Conservation (phyloP, 1,140 invertebrate genomes). For the Heliconius himera region DNA sequence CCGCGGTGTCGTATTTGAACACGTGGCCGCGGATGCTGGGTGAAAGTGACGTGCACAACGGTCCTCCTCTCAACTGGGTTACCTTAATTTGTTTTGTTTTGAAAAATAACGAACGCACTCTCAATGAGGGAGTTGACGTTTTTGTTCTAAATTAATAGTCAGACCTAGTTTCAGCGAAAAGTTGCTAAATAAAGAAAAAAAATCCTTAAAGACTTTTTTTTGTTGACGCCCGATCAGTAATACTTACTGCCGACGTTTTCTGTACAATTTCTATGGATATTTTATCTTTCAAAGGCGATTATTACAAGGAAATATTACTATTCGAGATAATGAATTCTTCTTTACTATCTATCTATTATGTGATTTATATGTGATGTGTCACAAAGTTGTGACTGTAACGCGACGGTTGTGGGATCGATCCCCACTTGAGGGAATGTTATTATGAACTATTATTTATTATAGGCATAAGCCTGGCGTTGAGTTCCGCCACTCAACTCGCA, state of each 20-base stretch:
- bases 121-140: slow-evolving; percentile 16
- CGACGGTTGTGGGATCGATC: too few species aligned
- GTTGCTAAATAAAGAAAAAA: neutral
- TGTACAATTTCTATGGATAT: neutral
- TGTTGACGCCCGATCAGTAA: too few species aligned
- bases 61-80: slow-evolving; percentile 33
- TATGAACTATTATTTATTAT: too few species aligned
- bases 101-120: slow-evolving; percentile 30
- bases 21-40: slow-evolving; percentile 30
- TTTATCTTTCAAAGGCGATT: slow-evolving; percentile 12
- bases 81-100: slow-evolving; percentile 34
- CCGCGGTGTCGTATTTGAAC: slow-evolving; percentile 27
- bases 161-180: neutral
- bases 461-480: too few species aligned
- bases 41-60: slow-evolving; percentile 35
- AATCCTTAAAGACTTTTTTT: too few species aligned
- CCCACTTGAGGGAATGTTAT: too few species aligned
- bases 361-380: too few species aligned
- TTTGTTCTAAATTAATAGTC: slow-evolving; percentile 27
- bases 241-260: too few species aligned
- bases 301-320: slow-evolving; percentile 6
- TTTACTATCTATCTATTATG: neutral
- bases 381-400: too few species aligned
- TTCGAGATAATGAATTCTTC: slow-evolving; percentile 13
- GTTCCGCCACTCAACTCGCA: too few species aligned